A percentile compares a stretch with the other conserved stretches of the same genome.
Evolutionary conservation across 2,797 vertebrate genomes (phyloP).

Genomic region (Clarias fuscus): DNA sequence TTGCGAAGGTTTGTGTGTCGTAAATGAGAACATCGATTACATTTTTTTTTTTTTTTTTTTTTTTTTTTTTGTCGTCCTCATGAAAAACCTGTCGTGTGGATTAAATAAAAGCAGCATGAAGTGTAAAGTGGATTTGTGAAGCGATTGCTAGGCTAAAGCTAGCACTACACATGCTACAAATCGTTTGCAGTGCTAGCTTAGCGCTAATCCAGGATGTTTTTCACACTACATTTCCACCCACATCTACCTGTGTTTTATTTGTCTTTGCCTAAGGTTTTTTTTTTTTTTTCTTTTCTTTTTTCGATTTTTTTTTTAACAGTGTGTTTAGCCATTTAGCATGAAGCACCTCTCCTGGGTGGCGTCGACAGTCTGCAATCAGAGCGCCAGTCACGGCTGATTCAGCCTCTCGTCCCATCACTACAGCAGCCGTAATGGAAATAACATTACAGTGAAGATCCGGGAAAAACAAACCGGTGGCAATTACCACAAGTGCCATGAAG

Average conservation of each 20-base stretch:
- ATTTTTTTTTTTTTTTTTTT: no score
- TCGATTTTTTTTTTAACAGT: not conserved
- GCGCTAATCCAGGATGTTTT: no score
- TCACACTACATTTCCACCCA: not conserved
- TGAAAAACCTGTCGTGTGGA: not conserved
- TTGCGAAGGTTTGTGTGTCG: not conserved
- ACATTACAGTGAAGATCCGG: conserved; percentile 15
- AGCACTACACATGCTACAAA: not conserved
- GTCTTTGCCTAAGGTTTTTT: not conserved
- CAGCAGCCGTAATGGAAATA: conserved; percentile 32
- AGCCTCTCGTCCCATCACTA: conserved; percentile 31
- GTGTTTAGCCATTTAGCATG: conserved; percentile 28
- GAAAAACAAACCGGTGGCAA: conserved; percentile 24
- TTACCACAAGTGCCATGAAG: conserved; percentile 15
- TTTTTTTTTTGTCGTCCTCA: not conserved
- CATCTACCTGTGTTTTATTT: not conserved
- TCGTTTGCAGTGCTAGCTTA: not conserved
- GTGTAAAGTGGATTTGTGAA: not conserved
- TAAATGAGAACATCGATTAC: not conserved
- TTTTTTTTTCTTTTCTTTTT: not conserved
- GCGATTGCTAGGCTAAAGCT: not conserved
- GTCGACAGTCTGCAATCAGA: conserved; percentile 5
- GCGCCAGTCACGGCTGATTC: conserved; percentile 9
- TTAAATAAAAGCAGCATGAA: not conserved
- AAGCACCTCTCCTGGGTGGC: conserved; percentile 11